A percentile compares a stretch with the other conserved stretches of the same genome.
phyloP scores from a whole-genome alignment of 2,888 invertebrate species.

The Nephrotoma appendiculata region DNA sequence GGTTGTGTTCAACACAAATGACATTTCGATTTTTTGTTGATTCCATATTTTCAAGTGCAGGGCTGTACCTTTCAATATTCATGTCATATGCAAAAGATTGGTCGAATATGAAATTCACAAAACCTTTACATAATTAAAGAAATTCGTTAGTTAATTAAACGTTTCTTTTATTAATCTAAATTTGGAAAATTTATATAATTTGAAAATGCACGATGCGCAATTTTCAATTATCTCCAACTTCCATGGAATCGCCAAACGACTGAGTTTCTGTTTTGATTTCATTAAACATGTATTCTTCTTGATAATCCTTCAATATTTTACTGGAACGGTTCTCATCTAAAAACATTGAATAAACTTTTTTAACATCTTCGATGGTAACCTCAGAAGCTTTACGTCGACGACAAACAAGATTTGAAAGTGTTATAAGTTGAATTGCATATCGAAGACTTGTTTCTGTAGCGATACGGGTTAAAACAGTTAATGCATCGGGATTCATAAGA shows the following conservation, averaged over 20 bases:
- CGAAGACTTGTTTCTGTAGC: constrained; percentile 87
- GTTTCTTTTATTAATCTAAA: not conserved
- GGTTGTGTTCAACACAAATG: not conserved
- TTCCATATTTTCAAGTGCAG: not conserved
- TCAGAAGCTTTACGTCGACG: constrained; percentile 74
- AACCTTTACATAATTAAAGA: not conserved
- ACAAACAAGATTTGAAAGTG: constrained; percentile 89
- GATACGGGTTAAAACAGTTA: constrained; percentile 81
- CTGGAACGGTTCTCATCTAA: constrained; percentile 87
- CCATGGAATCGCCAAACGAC: constrained; percentile 24
- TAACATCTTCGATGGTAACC: constrained; percentile 79
- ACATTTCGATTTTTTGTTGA: not conserved
- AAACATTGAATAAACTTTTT: constrained; percentile 88
- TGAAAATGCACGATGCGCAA: not conserved
- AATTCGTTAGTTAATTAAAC: not conserved
- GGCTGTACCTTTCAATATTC: not conserved
- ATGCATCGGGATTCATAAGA: constrained; percentile 79
- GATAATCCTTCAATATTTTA: constrained; percentile 87
- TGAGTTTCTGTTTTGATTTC: constrained; percentile 30
- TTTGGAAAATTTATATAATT: not conserved
- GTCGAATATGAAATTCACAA: not conserved
- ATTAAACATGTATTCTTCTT: constrained; percentile 90
- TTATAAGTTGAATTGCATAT: constrained; percentile 95
- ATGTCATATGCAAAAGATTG: no score
- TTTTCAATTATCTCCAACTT: constrained; percentile 17